Evolutionary conservation across 1,140 invertebrate genomes (phyloP).

Genomic region (Acromyrmex charruanus): DNA sequence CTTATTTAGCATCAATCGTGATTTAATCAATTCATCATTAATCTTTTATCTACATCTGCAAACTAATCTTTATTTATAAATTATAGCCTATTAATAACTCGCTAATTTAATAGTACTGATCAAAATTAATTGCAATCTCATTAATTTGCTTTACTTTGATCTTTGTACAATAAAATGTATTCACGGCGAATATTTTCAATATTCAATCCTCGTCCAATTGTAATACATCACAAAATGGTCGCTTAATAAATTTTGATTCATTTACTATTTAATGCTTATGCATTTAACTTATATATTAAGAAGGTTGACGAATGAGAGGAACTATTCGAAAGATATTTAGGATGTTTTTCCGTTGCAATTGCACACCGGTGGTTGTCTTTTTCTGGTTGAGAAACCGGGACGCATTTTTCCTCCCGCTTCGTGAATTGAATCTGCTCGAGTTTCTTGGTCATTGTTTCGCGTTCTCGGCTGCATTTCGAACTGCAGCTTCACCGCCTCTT

Average conservation of each 20-base stretch:
- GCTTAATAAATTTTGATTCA: slow-evolving; percentile 3
- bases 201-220: background rate
- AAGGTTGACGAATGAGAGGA: background rate
- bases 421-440: slow-evolving; percentile 46
- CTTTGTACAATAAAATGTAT: background rate
- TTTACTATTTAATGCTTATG: background rate
- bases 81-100: slow-evolving; percentile 9
- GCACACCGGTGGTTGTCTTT: slow-evolving; percentile 32
- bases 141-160: slow-evolving; percentile 41
- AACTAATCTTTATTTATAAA: background rate
- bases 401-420: slow-evolving; percentile 17
- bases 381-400: slow-evolving; percentile 53
- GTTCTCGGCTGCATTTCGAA: slow-evolving; percentile 33
- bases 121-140: slow-evolving; percentile 22
- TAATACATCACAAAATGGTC: background rate
- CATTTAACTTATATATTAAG: slow-evolving; percentile 3
- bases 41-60: background rate
- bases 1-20: background rate
- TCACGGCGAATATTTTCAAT: background rate
- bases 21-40: background rate
- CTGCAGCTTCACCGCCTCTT: slow-evolving; percentile 21
- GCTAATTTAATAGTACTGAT: slow-evolving; percentile 23
- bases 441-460: slow-evolving; percentile 71
- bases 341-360: slow-evolving; percentile 32
- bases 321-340: slow-evolving; percentile 9